Evolutionary conservation across 2,888 invertebrate genomes (phyloP).

Genomic region (Terebella lapidaria): DNA sequence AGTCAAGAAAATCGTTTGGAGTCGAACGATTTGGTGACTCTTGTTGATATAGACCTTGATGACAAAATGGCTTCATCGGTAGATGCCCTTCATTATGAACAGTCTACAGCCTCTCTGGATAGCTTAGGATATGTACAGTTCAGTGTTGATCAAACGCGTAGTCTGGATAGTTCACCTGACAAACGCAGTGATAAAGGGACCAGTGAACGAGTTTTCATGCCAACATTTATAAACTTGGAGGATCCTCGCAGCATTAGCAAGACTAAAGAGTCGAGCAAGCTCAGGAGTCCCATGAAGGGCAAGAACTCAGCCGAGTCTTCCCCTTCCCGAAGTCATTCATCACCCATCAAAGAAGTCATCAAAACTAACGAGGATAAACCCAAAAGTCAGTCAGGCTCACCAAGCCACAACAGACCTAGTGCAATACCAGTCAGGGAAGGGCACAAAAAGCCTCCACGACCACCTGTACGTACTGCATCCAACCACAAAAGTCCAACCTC

Average conservation of each 20-base stretch:
- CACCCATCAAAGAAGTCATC: no score
- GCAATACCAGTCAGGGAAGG: background rate
- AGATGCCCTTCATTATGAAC: slow-evolving; percentile 67
- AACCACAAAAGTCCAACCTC: background rate
- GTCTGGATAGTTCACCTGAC: slow-evolving; percentile 21
- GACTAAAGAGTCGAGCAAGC: slow-evolving; percentile 6
- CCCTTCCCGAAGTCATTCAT: background rate
- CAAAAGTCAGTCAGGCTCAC: background rate
- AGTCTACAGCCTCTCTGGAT: slow-evolving; percentile 19
- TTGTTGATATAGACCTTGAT: slow-evolving; percentile 85
- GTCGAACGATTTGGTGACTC: slow-evolving; percentile 67
- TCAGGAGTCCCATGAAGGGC: background rate
- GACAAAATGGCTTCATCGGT: slow-evolving; percentile 89
- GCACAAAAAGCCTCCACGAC: background rate
- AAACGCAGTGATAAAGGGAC: slow-evolving; percentile 4
- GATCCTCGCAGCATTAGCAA: slow-evolving; percentile 23
- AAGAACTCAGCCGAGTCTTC: background rate
- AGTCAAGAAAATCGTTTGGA: slow-evolving; percentile 82
- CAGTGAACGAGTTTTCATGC: slow-evolving; percentile 25
- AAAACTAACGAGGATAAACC: background rate
- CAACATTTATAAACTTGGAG: slow-evolving; percentile 41
- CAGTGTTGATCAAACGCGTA: slow-evolving; percentile 8
- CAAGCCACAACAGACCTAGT: background rate
- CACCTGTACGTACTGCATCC: background rate
- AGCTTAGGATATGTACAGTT: slow-evolving; percentile 9